A percentile compares a stretch with the other conserved stretches of the same genome.
phyloP scores from a whole-genome alignment of 2,888 invertebrate species.

The Parnassius mnemosyne region DNA sequence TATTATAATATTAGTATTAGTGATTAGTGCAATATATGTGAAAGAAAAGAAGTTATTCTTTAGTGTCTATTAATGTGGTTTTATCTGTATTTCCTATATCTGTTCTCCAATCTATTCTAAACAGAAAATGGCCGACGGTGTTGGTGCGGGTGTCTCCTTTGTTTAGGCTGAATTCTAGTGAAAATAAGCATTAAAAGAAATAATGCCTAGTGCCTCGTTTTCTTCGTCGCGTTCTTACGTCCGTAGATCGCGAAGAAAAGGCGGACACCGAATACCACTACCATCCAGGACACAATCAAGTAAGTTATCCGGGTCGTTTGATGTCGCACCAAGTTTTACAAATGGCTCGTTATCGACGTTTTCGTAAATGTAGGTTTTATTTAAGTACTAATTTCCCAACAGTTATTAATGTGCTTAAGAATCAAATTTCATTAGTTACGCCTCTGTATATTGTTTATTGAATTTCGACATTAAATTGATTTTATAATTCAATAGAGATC shows the following conservation, averaged over 20 bases:
- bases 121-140: slow-evolving; percentile 91
- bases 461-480: slow-evolving; percentile 37
- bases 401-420: not conserved
- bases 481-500: slow-evolving; percentile 37
- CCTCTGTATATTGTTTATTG: slow-evolving; percentile 27
- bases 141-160: slow-evolving; percentile 90
- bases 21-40: slow-evolving; percentile 62
- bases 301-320: slow-evolving; percentile 82
- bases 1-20: slow-evolving; percentile 59
- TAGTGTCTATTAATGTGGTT: slow-evolving; percentile 58
- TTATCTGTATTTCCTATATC: slow-evolving; percentile 66
- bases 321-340: slow-evolving; percentile 64
- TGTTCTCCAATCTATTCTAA: slow-evolving; percentile 80
- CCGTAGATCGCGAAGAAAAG: slow-evolving; percentile 95
- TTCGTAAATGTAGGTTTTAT: slow-evolving; percentile 45
- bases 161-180: slow-evolving; percentile 84
- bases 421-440: slow-evolving; percentile 4
- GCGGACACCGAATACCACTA: slow-evolving; percentile 91
- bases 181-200: slow-evolving; percentile 80
- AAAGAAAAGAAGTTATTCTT: slow-evolving; percentile 43
- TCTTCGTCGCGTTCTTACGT: slow-evolving; percentile 95
- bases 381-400: slow-evolving; percentile 32
- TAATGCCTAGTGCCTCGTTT: slow-evolving; percentile 97
- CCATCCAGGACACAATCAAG: slow-evolving; percentile 90
- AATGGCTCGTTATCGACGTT: slow-evolving; percentile 59